A percentile compares a stretch with the other conserved stretches of the same genome.
These are phyloP conservation scores for Drosophila murphyi DNA, from an alignment of 1,140 invertebrate species.

Conservation along the genomic window DNA sequence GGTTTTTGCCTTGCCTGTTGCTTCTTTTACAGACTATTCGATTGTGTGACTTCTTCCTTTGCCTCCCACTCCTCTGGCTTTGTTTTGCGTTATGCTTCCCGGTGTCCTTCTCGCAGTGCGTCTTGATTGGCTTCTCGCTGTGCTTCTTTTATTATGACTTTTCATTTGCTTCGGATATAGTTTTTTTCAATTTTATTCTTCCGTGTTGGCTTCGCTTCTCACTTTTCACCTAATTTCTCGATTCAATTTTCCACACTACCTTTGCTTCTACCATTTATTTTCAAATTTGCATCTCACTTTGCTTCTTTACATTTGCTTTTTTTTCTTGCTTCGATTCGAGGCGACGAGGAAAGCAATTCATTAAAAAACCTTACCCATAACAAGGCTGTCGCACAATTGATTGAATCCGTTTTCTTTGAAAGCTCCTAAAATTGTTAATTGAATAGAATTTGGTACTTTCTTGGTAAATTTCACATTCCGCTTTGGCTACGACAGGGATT, in stretches of 20 bases:
- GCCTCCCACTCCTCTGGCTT: not conserved
- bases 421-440: constrained; percentile 30
- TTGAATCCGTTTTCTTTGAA: constrained; percentile 14
- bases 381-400: not conserved
- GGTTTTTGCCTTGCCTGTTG: too few species aligned
- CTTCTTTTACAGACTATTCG: too few species aligned
- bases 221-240: not conserved
- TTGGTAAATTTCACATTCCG: constrained; percentile 21
- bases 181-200: too few species aligned
- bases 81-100: not conserved
- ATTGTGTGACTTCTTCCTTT: not conserved
- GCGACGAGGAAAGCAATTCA: not conserved
- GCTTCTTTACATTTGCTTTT: not conserved
- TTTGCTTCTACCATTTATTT: not conserved
- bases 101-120: too few species aligned
- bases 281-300: not conserved
- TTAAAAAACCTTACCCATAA: not conserved
- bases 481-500: not conserved
- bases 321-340: too few species aligned
- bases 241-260: not conserved
- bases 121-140: not conserved
- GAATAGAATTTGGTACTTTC: constrained; percentile 31
- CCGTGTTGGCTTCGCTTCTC: not conserved
- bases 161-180: not conserved
- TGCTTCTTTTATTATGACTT: not conserved